These are phyloP conservation scores for Chelonus insularis DNA, from an alignment of 1,140 invertebrate species.

Conservation along the genomic window DNA sequence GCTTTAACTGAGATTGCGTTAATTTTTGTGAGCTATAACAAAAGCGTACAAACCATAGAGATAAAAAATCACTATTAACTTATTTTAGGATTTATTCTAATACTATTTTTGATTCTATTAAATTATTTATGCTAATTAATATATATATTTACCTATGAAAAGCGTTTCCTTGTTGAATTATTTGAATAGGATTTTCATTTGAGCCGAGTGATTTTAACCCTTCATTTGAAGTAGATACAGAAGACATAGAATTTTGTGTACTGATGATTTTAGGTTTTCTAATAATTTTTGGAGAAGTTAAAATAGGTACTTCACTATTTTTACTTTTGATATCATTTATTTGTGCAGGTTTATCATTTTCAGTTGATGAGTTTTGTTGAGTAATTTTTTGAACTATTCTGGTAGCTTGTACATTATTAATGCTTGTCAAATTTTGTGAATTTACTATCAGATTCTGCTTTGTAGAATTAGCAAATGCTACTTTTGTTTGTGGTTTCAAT, in stretches of 20 bases:
- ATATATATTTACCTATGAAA: conserved; percentile 56
- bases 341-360: conserved; percentile 31
- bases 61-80: neutral
- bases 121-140: too few species aligned
- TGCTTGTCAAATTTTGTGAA: conserved; percentile 10
- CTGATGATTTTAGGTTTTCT: conserved; percentile 20
- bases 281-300: conserved; percentile 2
- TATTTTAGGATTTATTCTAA: neutral
- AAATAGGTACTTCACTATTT: neutral
- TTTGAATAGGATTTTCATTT: conserved; percentile 68
- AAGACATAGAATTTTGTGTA: conserved; percentile 14
- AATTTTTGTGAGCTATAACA: conserved; percentile 65
- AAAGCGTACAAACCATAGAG: too few species aligned
- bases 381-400: conserved; percentile 1
- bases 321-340: conserved; percentile 24
- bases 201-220: conserved; percentile 59
- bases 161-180: conserved; percentile 66
- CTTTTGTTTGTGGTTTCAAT: conserved; percentile 46
- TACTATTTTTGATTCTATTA: too few species aligned
- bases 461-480: conserved; percentile 27
- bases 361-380: conserved; percentile 15
- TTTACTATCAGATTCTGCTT: conserved; percentile 26
- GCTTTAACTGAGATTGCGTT: conserved; percentile 64
- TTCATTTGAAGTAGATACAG: conserved; percentile 30
- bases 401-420: conserved; percentile 15